phyloP scores from a whole-genome alignment of 2,888 invertebrate genomes.

The Lycocerus yunnanus region DNA sequence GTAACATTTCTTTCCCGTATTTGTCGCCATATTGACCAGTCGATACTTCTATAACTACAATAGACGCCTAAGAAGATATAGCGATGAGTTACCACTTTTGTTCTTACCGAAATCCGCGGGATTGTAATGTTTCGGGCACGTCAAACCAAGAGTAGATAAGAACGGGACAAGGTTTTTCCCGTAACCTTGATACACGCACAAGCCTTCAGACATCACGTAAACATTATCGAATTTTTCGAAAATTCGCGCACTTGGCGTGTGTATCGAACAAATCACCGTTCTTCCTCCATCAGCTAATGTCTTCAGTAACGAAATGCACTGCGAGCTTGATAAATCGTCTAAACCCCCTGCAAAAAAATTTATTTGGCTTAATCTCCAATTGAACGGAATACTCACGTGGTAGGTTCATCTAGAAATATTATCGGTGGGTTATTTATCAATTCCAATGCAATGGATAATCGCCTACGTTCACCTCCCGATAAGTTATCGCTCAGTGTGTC shows the following conservation, averaged over 20 bases:
- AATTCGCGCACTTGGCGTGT: conserved; percentile 79
- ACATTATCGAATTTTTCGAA: conserved; percentile 76
- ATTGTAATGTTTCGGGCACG: conserved; percentile 93
- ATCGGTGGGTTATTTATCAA: conserved; percentile 94
- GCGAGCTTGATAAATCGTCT: conserved; percentile 74
- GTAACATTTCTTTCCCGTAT: conserved; percentile 70
- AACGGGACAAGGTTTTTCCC: conserved; percentile 79
- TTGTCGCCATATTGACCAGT: conserved; percentile 76
- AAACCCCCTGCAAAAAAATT: conserved; percentile 64
- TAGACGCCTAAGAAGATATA: conserved; percentile 8
- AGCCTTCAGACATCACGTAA: conserved; percentile 85
- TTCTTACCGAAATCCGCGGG: conserved; percentile 90
- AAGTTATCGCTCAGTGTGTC: conserved; percentile 75
- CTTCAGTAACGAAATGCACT: conserved; percentile 70
- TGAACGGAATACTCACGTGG: conserved; percentile 73
- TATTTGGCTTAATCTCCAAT: background rate
- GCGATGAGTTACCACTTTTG: background rate
- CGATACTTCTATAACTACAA: conserved; percentile 76
- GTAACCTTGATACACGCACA: conserved; percentile 85
- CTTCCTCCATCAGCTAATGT: conserved; percentile 71
- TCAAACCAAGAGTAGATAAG: conserved; percentile 72
- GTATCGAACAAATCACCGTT: conserved; percentile 79
- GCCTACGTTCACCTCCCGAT: conserved; percentile 91
- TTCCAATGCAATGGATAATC: conserved; percentile 92
- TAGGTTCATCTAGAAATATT: conserved; percentile 94